Percentiles rank a stretch among this genome's conserved stretches.
phyloP scores from a whole-genome alignment of 1,140 invertebrate species.

The Dendroctonus valens region DNA sequence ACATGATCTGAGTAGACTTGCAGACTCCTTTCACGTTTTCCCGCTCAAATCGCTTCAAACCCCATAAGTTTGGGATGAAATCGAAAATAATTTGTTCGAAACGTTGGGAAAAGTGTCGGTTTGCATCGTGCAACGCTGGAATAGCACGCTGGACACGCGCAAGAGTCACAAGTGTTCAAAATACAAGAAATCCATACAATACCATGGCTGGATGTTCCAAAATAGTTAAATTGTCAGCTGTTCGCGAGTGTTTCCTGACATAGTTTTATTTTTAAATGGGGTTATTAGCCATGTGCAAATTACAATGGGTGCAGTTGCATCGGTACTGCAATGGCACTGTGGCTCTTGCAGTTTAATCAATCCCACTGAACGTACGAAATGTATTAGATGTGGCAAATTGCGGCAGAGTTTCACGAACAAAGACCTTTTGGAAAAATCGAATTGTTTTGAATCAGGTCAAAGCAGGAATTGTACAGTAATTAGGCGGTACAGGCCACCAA shows the following conservation, averaged over 20 bases:
- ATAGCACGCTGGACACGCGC: neutral
- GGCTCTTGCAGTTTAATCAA: slow-evolving; percentile 81
- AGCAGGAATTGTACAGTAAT: slow-evolving; percentile 44
- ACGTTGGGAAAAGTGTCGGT: too few relatives aligned
- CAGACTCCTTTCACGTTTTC: too few relatives aligned
- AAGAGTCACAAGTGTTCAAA: slow-evolving; percentile 18
- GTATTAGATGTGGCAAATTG: slow-evolving; percentile 71
- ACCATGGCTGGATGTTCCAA: slow-evolving; percentile 20
- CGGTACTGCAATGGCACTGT: slow-evolving; percentile 87
- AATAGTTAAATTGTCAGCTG: slow-evolving; percentile 38
- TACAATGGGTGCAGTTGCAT: slow-evolving; percentile 83
- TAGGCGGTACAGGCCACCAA: slow-evolving; percentile 32
- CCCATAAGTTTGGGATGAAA: too few relatives aligned
- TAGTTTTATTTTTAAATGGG: slow-evolving; percentile 35
- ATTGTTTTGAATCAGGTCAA: slow-evolving; percentile 18
- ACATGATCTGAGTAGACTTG: too few relatives aligned
- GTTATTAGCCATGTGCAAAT: slow-evolving; percentile 47
- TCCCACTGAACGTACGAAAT: slow-evolving; percentile 74
- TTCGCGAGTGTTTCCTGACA: slow-evolving; percentile 31
- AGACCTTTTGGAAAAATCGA: slow-evolving; percentile 22
- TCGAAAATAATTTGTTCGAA: too few relatives aligned
- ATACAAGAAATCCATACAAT: slow-evolving; percentile 14
- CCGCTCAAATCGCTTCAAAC: too few relatives aligned
- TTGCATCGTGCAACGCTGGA: too few relatives aligned
- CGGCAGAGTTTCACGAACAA: slow-evolving; percentile 39